Evolutionary conservation across 2,113 vertebrate species (phyloP).

Genomic region (Gracilinanus agilis): DNA sequence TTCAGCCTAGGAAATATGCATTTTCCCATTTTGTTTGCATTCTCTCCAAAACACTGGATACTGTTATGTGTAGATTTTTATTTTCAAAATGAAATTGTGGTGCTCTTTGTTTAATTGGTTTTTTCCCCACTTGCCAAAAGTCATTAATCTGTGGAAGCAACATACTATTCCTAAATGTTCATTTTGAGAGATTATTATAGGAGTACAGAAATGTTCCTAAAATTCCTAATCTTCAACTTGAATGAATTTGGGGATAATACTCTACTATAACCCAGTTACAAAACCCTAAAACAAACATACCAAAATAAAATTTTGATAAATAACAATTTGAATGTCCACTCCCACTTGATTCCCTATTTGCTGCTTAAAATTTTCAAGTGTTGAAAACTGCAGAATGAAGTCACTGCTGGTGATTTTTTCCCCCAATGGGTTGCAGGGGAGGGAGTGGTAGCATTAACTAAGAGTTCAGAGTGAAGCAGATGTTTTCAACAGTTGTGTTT

Average conservation of each 20-base stretch:
- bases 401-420: conserved; percentile 27
- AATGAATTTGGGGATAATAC: not conserved
- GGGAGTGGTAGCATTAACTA: conserved; percentile 11
- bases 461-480: conserved; percentile 58
- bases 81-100: not conserved
- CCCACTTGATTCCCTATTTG: not conserved
- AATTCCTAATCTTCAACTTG: fast-evolving
- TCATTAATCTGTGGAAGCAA: not conserved
- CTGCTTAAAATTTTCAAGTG: conserved; percentile 31
- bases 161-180: not conserved
- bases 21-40: not conserved
- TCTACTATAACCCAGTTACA: not conserved
- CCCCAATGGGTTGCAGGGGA: not conserved
- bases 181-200: not conserved
- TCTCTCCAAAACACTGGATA: not conserved
- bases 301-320: conserved; percentile 27
- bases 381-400: conserved; percentile 36
- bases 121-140: not conserved
- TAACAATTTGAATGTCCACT: not conserved
- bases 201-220: not conserved
- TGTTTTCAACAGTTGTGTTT: conserved; percentile 38
- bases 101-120: not conserved
- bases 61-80: not conserved
- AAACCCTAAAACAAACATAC: conserved; percentile 13
- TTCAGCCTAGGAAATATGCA: not conserved